These are phyloP conservation scores for Troides oblongomaculatus DNA, from an alignment of 2,888 invertebrate species.

Conservation along the genomic window DNA sequence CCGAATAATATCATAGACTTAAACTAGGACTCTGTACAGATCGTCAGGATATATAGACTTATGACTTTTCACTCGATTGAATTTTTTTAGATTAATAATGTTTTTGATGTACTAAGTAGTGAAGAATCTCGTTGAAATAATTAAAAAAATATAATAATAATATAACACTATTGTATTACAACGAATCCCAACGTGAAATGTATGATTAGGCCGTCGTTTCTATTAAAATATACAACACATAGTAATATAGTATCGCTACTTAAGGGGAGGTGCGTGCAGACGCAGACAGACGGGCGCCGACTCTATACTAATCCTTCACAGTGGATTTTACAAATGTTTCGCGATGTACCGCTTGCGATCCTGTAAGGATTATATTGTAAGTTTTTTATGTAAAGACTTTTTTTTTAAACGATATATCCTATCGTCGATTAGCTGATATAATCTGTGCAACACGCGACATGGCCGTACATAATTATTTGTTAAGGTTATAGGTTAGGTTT, in stretches of 20 bases:
- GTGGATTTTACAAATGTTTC: constrained; percentile 26
- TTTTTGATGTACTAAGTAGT: constrained; percentile 34
- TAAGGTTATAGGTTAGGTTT: constrained; percentile 36
- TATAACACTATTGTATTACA: constrained; percentile 36
- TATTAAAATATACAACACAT: constrained; percentile 14
- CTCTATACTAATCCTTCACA: constrained; percentile 18
- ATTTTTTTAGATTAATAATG: constrained; percentile 30
- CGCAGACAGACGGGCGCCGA: neutral
- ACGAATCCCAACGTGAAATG: constrained; percentile 42
- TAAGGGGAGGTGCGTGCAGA: constrained; percentile 9
- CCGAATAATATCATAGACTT: too few relatives aligned
- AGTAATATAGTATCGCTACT: constrained; percentile 24
- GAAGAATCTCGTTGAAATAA: constrained; percentile 34
- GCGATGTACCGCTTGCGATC: constrained; percentile 25
- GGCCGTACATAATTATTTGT: constrained; percentile 38
- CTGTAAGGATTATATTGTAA: constrained; percentile 16
- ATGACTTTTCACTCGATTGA: constrained; percentile 30
- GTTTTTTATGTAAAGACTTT: constrained; percentile 27
- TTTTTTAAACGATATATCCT: constrained; percentile 25
- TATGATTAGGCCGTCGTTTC: constrained; percentile 26
- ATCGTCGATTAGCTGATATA: constrained; percentile 26
- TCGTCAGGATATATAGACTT: neutral
- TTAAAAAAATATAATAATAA: constrained; percentile 21
- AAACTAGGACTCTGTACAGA: too few relatives aligned
- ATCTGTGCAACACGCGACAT: constrained; percentile 25